phyloP scores from a whole-genome alignment of 2,888 invertebrate genomes.

The Oligia strigilis region DNA sequence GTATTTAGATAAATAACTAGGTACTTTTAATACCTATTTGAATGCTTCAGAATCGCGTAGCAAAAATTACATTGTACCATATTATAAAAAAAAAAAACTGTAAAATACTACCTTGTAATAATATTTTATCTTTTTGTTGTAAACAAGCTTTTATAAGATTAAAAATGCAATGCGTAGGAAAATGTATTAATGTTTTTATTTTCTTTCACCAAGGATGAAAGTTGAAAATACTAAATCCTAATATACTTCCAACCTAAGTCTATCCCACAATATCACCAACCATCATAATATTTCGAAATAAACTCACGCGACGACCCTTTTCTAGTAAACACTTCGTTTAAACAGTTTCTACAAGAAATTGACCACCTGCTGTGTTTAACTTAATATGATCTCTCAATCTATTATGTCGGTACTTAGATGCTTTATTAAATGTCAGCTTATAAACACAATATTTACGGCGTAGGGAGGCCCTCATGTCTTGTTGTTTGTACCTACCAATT shows the following conservation, averaged over 20 bases:
- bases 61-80: no score
- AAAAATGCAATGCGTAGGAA: background rate
- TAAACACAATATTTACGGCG: conserved; percentile 34
- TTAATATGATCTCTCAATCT: conserved; percentile 40
- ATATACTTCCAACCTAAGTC: background rate
- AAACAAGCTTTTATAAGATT: background rate
- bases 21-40: background rate
- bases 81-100: background rate
- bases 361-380: conserved; percentile 52
- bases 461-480: background rate
- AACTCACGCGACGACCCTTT: background rate
- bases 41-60: background rate
- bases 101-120: no score
- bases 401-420: conserved; percentile 13
- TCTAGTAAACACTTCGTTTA: conserved; percentile 10
- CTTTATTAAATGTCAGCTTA: conserved; percentile 47
- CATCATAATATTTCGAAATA: background rate
- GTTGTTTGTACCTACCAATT: conserved; percentile 43
- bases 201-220: background rate
- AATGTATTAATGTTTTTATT: background rate
- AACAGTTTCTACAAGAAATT: conserved; percentile 42
- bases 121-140: no score
- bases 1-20: background rate
- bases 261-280: background rate
- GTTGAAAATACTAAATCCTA: background rate